Conservation (phyloP, 2,113 vertebrate species). For the Gasterosteus aculeatus region DNA sequence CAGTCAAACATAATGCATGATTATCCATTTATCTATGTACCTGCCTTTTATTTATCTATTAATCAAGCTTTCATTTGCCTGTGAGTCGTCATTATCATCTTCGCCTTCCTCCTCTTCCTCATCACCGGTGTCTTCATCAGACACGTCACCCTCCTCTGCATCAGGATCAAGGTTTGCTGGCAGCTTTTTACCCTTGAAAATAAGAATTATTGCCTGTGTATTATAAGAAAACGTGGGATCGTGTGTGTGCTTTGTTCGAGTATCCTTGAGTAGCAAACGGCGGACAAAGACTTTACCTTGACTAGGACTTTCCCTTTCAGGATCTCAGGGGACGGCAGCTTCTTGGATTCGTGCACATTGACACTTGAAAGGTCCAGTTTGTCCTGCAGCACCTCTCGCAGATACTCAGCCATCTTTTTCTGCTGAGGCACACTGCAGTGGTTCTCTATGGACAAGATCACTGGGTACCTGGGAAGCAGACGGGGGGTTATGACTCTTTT, state of each 20-base stretch:
- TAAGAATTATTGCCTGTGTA: not conserved
- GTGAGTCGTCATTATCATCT: slow-evolving; percentile 40
- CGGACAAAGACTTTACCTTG: slow-evolving; percentile 85
- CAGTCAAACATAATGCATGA: slow-evolving; percentile 12
- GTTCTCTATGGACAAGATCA: slow-evolving; percentile 97
- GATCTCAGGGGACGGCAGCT: slow-evolving; percentile 89
- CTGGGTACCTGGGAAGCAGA: slow-evolving; percentile 84
- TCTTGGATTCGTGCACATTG: slow-evolving; percentile 81
- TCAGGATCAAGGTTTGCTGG: slow-evolving; percentile 89
- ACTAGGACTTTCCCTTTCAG: slow-evolving; percentile 95
- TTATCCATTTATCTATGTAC: not conserved
- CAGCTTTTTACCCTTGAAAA: slow-evolving; percentile 92
- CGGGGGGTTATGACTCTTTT: not conserved
- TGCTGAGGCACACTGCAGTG: slow-evolving; percentile 94
- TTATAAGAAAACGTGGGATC: not conserved
- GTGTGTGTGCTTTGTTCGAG: not conserved
- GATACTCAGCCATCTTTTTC: slow-evolving; percentile 94
- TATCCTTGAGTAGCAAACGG: not conserved
- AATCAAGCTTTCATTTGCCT: slow-evolving; percentile 32
- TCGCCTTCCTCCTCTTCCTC: slow-evolving; percentile 82
- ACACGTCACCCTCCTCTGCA: slow-evolving; percentile 94
- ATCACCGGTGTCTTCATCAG: slow-evolving; percentile 94
- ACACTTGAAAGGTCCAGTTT: slow-evolving; percentile 90
- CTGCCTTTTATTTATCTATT: not conserved
- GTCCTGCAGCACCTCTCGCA: slow-evolving; percentile 91